Percentiles rank a stretch among this genome's conserved stretches.
Conservation (phyloP, 2,888 invertebrate species). For the Cantharis rustica region DNA sequence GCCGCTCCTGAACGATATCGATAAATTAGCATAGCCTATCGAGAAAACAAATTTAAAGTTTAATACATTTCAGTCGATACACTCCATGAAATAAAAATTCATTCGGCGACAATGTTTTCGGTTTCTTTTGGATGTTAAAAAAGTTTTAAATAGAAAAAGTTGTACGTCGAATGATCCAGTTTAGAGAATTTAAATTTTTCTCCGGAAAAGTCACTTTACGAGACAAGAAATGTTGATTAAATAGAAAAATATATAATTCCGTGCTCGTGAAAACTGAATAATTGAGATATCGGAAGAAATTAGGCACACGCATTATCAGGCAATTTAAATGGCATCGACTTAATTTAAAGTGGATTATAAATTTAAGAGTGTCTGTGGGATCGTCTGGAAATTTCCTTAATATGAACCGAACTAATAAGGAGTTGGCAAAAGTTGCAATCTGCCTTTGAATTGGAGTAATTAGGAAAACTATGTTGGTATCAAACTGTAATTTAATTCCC, state of each 20-base stretch:
- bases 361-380: background rate
- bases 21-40: background rate
- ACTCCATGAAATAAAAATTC: background rate
- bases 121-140: conserved; percentile 5
- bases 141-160: conserved; percentile 17
- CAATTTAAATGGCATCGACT: background rate
- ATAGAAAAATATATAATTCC: background rate
- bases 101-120: background rate
- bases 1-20: background rate
- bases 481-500: conserved; percentile 43
- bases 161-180: conserved; percentile 11
- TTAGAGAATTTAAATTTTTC: conserved; percentile 7
- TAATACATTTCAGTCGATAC: background rate
- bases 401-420: background rate
- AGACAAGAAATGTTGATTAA: conserved; percentile 12
- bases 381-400: conserved; percentile 9
- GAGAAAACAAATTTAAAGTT: background rate
- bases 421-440: conserved; percentile 34
- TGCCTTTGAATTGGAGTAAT: conserved; percentile 42
- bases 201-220: conserved; percentile 5
- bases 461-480: conserved; percentile 39
- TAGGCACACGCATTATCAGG: background rate
- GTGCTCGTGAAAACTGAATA: background rate
- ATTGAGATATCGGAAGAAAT: background rate
- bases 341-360: background rate